A percentile compares a stretch with the other conserved stretches of the same genome.
These are phyloP conservation scores for Pachyramphus minor DNA, from an alignment of 2,113 vertebrate species.

Conservation along the genomic window DNA sequence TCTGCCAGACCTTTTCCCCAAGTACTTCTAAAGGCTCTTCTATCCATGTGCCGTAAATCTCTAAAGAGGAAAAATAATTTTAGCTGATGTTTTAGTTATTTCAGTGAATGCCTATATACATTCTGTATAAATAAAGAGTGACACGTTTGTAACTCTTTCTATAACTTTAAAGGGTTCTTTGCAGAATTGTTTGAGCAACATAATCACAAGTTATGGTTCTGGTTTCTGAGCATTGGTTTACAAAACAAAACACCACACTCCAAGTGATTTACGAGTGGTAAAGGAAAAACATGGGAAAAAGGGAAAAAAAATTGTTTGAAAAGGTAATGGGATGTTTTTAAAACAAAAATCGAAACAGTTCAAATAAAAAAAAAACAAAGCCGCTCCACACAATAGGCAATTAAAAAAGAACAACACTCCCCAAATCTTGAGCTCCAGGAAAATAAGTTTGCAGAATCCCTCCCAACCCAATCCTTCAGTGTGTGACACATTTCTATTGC, in stretches of 20 bases:
- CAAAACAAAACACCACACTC: background rate
- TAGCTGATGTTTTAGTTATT: background rate
- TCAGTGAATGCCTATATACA: background rate
- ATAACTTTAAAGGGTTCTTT: background rate
- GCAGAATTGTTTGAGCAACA: background rate
- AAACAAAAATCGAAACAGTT: background rate
- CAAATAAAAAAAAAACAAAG: background rate
- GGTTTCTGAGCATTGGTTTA: background rate
- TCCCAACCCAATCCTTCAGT: too few species aligned
- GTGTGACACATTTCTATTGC: background rate
- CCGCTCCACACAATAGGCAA: background rate
- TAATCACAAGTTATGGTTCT: background rate
- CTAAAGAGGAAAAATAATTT: background rate
- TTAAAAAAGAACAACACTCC: background rate
- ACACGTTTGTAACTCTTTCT: background rate
- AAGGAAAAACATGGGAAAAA: background rate
- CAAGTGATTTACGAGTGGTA: background rate
- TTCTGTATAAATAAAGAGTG: background rate
- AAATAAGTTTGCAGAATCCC: background rate
- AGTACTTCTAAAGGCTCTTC: background rate
- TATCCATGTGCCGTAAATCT: background rate
- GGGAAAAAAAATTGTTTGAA: background rate
- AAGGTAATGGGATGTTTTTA: background rate
- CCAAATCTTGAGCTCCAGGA: background rate
- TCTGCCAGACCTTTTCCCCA: background rate